Evolutionary conservation across 2,888 invertebrate genomes (phyloP).

Genomic region (Himalopsyche tibetana): DNA sequence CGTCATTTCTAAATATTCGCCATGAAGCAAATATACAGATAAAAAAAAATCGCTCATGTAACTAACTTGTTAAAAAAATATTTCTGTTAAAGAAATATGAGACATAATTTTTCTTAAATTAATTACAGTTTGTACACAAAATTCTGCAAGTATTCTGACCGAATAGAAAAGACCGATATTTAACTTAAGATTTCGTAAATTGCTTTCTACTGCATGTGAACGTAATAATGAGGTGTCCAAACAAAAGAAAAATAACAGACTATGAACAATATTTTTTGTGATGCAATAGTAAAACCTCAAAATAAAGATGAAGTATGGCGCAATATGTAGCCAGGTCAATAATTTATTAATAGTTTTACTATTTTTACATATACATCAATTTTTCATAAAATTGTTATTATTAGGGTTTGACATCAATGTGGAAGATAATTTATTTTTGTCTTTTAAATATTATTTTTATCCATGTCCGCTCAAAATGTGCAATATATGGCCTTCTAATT

Average conservation of each 20-base stretch:
- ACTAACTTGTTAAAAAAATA: no score
- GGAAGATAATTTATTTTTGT: no score
- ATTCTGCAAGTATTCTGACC: no score
- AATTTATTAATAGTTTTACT: slow-evolving; percentile 1
- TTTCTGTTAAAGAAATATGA: no score
- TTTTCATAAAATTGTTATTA: not conserved
- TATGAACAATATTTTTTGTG: not conserved
- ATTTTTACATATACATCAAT: not conserved
- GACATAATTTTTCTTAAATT: no score
- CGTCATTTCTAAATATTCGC: no score
- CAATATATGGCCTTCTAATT: no score
- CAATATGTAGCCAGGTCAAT: not conserved
- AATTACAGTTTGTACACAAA: no score
- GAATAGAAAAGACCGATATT: not conserved
- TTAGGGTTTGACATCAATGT: not conserved
- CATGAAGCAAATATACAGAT: no score
- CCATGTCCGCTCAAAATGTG: no score
- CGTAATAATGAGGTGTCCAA: not conserved
- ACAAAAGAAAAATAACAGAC: not conserved
- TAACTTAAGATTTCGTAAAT: slow-evolving; percentile 6
- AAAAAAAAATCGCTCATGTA: no score
- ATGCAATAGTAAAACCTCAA: not conserved
- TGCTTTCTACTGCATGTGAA: not conserved
- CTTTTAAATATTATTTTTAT: no score
- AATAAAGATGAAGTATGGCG: not conserved